Percentiles rank a stretch among this genome's conserved stretches.
Evolutionary conservation across 64 coral and sea anemone genomes (phyloP).

Genomic region (Orbicella faveolata): DNA sequence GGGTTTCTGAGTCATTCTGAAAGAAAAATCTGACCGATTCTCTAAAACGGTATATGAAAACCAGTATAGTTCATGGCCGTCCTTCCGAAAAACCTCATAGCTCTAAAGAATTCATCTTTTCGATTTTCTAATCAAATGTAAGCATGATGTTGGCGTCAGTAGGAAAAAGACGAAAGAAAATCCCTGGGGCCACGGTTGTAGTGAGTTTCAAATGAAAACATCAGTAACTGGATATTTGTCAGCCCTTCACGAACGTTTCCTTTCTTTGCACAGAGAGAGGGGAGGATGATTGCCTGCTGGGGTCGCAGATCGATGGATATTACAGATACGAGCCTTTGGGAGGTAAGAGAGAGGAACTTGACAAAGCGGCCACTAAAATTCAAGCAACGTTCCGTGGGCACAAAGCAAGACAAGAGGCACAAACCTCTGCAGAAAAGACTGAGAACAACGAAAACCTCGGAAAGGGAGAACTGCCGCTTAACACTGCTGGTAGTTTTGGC

Average conservation of each 20-base stretch:
- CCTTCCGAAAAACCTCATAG: too few species aligned
- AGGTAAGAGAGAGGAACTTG: neutral
- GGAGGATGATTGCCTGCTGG: conserved; percentile 85
- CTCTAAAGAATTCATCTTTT: too few species aligned
- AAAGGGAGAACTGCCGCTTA: neutral
- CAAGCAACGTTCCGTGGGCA: conserved; percentile 48
- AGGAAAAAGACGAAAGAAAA: too few species aligned
- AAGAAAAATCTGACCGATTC: too few species aligned
- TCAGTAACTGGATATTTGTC: too few species aligned
- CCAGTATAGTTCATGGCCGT: too few species aligned
- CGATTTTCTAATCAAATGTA: too few species aligned
- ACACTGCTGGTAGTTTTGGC: neutral
- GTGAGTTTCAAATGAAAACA: too few species aligned
- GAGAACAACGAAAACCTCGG: neutral
- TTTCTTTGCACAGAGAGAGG: conserved; percentile 61
- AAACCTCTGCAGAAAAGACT: neutral
- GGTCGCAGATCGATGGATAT: conserved; percentile 91
- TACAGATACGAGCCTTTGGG: conserved; percentile 69
- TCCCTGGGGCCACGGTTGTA: too few species aligned
- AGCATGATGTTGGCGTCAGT: too few species aligned
- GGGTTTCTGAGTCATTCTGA: too few species aligned
- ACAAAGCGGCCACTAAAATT: conserved; percentile 66
- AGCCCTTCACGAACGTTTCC: neutral
- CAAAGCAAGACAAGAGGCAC: conserved; percentile 21
- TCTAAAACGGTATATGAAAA: too few species aligned